Evolutionary conservation across 2,888 invertebrate genomes (phyloP).

Genomic region (Magallana nippona): DNA sequence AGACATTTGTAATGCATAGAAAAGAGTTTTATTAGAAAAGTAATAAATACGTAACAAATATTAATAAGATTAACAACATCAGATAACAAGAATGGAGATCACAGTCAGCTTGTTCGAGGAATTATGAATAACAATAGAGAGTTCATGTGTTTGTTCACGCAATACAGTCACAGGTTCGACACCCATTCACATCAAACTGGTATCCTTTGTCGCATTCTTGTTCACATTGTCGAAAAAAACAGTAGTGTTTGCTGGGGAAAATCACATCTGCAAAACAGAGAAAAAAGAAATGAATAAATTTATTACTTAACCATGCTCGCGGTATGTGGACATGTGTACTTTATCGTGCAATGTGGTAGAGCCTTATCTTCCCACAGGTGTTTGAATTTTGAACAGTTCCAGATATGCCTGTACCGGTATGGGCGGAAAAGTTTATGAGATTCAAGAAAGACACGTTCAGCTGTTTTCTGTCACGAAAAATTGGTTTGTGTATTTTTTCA

Average conservation of each 20-base stretch:
- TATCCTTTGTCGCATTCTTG: constrained; percentile 7
- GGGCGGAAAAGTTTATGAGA: not conserved
- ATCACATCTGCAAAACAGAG: not conserved
- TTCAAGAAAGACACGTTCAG: not conserved
- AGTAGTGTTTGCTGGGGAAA: constrained; percentile 17
- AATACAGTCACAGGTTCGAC: not conserved
- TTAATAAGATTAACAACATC: not conserved
- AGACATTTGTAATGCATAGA: not conserved
- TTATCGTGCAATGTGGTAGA: constrained; percentile 20
- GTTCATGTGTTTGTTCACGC: not conserved
- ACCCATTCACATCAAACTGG: not conserved
- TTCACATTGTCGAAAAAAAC: not conserved
- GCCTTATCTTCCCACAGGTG: constrained; percentile 1
- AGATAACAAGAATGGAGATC: constrained; percentile 18
- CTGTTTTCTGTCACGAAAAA: no score
- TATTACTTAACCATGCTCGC: not conserved
- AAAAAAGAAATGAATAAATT: constrained; percentile 13
- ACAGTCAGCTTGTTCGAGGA: not conserved
- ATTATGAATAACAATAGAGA: not conserved
- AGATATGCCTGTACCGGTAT: not conserved
- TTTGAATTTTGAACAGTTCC: constrained; percentile 9
- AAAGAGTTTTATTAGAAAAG: constrained; percentile 22
- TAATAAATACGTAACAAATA: constrained; percentile 19
- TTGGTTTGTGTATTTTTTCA: no score
- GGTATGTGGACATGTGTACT: constrained; percentile 16